Percentiles rank a stretch among this genome's conserved stretches.
Conservation (phyloP, 1,140 invertebrate genomes). For the Drosophila pseudoobscura region DNA sequence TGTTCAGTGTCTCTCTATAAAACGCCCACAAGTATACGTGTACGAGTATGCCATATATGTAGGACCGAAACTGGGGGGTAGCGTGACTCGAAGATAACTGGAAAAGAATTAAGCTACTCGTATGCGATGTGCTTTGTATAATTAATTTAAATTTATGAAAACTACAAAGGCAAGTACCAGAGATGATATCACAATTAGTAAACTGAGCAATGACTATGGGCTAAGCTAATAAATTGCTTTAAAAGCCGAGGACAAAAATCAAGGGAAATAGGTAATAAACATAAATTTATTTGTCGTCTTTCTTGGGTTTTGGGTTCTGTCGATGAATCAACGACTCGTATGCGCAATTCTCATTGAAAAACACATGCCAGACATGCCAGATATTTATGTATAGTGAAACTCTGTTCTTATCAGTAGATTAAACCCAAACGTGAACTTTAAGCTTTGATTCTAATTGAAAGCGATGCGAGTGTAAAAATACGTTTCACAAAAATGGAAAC, state of each 20-base stretch:
- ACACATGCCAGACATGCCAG: neutral
- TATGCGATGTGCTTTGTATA: constrained; percentile 49
- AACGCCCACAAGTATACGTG: constrained; percentile 48
- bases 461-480: constrained; percentile 4
- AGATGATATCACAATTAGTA: constrained; percentile 73
- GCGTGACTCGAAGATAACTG: constrained; percentile 34
- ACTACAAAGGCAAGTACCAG: constrained; percentile 28
- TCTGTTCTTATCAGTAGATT: constrained; percentile 25
- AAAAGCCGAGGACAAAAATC: constrained; percentile 24
- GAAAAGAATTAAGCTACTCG: constrained; percentile 10
- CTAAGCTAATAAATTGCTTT: constrained; percentile 24
- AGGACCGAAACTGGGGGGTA: neutral
- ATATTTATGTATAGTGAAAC: neutral
- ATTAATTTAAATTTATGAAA: constrained; percentile 72
- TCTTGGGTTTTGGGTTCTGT: constrained; percentile 6
- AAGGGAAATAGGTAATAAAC: constrained; percentile 54
- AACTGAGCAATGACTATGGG: constrained; percentile 31
- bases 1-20: neutral
- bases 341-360: constrained; percentile 22
- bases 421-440: constrained; percentile 28
- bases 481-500: constrained; percentile 9
- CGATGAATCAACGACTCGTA: constrained; percentile 55
- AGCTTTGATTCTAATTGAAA: constrained; percentile 36
- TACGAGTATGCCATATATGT: neutral
- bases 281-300: constrained; percentile 42